Evolutionary conservation across 2,888 invertebrate species (phyloP).

Genomic region (Ochropacha duplaris): DNA sequence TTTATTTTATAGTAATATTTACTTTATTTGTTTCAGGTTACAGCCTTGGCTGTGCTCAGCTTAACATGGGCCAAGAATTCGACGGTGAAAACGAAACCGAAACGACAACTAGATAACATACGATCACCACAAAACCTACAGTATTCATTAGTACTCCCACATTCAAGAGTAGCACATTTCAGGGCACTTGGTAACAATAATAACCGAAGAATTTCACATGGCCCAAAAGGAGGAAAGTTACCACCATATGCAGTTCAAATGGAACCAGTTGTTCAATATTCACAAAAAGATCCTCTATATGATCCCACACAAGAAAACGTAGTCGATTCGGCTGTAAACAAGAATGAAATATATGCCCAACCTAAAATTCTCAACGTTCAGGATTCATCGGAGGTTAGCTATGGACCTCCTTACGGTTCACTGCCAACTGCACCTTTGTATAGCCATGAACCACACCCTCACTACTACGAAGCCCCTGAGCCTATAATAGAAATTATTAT

Average conservation of each 20-base stretch:
- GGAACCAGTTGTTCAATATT: slow-evolving; percentile 91
- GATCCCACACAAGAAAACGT: slow-evolving; percentile 81
- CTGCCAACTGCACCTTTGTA: slow-evolving; percentile 77
- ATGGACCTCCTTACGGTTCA: slow-evolving; percentile 73
- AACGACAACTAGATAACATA: slow-evolving; percentile 78
- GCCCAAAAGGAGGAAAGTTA: slow-evolving; percentile 70
- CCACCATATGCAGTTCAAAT: slow-evolving; percentile 91
- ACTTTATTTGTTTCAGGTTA: slow-evolving; percentile 77
- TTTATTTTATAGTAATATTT: neutral
- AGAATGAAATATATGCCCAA: slow-evolving; percentile 77
- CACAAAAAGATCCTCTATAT: slow-evolving; percentile 90
- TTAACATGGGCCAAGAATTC: slow-evolving; percentile 75
- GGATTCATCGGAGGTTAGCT: slow-evolving; percentile 72
- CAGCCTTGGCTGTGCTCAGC: slow-evolving; percentile 81
- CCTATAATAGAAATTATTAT: slow-evolving; percentile 96
- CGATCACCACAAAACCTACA: slow-evolving; percentile 83
- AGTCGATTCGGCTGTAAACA: slow-evolving; percentile 65
- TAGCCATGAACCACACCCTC: slow-evolving; percentile 69
- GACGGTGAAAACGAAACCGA: slow-evolving; percentile 78
- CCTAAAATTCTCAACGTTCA: slow-evolving; percentile 72
- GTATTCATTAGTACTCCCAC: slow-evolving; percentile 83
- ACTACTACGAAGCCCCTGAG: slow-evolving; percentile 90
- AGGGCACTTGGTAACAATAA: slow-evolving; percentile 74
- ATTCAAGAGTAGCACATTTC: slow-evolving; percentile 80
- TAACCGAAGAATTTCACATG: slow-evolving; percentile 82